Evolutionary conservation across 2,888 invertebrate species (phyloP).

Genomic region (Didymodactylos carnosus): DNA sequence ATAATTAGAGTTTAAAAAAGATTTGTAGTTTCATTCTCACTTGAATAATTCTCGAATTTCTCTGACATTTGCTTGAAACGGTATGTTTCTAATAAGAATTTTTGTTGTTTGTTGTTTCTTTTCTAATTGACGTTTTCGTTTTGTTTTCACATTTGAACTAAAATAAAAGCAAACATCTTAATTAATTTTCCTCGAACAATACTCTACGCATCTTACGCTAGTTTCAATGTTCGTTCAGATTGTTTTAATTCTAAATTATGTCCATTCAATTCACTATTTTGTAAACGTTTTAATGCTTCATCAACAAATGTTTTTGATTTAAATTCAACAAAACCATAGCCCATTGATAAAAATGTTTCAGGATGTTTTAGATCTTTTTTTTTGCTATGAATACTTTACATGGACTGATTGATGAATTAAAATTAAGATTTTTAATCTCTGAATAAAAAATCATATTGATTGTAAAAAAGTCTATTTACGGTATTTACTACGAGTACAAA

Average conservation of each 20-base stretch:
- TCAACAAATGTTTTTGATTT: conserved; percentile 49
- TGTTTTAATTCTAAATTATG: conserved; percentile 51
- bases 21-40: too few species aligned
- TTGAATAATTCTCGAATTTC: conserved; percentile 53
- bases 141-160: background rate
- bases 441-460: too few species aligned
- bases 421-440: too few species aligned
- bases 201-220: background rate
- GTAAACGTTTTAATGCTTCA: conserved; percentile 63
- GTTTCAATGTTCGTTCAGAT: conserved; percentile 1
- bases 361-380: conserved; percentile 4
- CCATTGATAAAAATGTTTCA: conserved; percentile 55
- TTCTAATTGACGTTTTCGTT: conserved; percentile 18
- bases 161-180: too few species aligned
- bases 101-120: conserved; percentile 43
- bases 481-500: too few species aligned
- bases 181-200: too few species aligned
- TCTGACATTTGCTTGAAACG: conserved; percentile 64
- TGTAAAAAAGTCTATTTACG: too few species aligned
- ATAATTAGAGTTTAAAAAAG: too few species aligned
- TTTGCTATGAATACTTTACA: conserved; percentile 8
- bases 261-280: conserved; percentile 58
- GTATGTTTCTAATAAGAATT: conserved; percentile 75
- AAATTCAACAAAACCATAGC: conserved; percentile 89
- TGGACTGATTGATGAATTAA: conserved; percentile 23